Evolutionary conservation across 2,888 invertebrate species (phyloP), one percentile per base, ranked within the genome.

Genomic region (Agrotis ipsilon): DNA sequence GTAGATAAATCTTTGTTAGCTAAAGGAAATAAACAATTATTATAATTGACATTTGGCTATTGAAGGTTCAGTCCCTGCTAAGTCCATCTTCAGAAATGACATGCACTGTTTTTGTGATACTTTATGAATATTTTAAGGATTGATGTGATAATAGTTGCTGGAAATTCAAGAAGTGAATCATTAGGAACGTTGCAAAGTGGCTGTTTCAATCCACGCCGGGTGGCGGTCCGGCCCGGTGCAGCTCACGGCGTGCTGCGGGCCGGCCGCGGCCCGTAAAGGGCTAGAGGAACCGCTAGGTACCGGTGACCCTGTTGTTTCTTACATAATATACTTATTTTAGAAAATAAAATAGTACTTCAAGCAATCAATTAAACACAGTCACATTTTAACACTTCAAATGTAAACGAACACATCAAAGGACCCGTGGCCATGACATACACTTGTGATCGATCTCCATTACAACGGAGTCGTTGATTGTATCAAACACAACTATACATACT

Each of bases 281-380:
- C 14, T 45, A 16, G 14, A 7, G 24, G 54, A 5, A 24, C 24
- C 54, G 7, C 18, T 27, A 16, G 32, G 27, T 32, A 18, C 46
- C 46, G 19, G 18, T 27, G 64, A 48, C 46, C 32, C 24, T 66
- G 68, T 66, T 67, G 27, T 49, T 13, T 49, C 65, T 66, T 32
- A 65, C 21, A 21, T 66, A 64, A 21, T 66, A 64, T 24, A 67
- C 16, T 49, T 13, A 67, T 39, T 67, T 67, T 16, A 39, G 13
- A 66, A 66, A 24, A 67, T 3, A 21, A 66, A 21, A n/a, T 21
- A 65, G n/a, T 48, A 24, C 14, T 24, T 58, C 57, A 68, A 68
- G 51, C 55, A 57, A 72, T 57, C 55, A 66, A 57, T 43, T 49
- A 18, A 52, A 75, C 43, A 49, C 55, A 75, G 14, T 51, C 67